Evolutionary conservation across 2,113 vertebrate species (phyloP), one percentile per base, ranked within the genome.

Genomic region (Bos indicus): DNA sequence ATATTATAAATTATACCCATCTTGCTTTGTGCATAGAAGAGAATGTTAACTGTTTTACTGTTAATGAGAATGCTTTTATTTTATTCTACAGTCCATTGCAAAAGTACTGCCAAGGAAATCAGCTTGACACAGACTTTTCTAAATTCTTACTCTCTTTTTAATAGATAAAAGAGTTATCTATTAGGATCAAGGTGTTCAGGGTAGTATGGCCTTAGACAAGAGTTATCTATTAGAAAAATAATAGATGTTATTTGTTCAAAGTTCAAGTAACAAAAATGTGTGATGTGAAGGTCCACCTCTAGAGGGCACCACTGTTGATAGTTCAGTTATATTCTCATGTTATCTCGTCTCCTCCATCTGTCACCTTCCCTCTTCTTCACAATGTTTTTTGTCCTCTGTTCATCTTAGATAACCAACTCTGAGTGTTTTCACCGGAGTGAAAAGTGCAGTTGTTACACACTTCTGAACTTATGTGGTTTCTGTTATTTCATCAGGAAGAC

Each of bases 401-500:
- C 52, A n/a, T 62, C 30, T 74, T 51, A 16, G 9, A 23, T 78
- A 48, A 59, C 90, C 85, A 21, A 2, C 6, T 80, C 1, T 26
- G 36, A 57, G 3, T 64, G 11, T 88, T 40, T 51, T 57, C 62
- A 30, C 30, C 78, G 23, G 36, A 36, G 40, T 28, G 7, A 26
- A 83, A 67, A 30, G 62, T 51, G 3, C n/a, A 52, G 2, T 85
- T 71, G 36, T 82, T 52, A 14, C 0, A 33, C 5, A 13, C 25
- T 77, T 89, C 46, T 93, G 82, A 88, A 17, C 10, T 8, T 30
- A 23, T 95, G n/a, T 62, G 23, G 71, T 40, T 87, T 85, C 77
- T 91, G 28, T 95, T 96, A 36, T 91, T 96, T 85, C 85, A 7
- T 51, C 98, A 99, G 99, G 99, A 99, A 3, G 97, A 98, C 96